Conservation (phyloP, 1,140 invertebrate genomes). For the Ostrea edulis region DNA sequence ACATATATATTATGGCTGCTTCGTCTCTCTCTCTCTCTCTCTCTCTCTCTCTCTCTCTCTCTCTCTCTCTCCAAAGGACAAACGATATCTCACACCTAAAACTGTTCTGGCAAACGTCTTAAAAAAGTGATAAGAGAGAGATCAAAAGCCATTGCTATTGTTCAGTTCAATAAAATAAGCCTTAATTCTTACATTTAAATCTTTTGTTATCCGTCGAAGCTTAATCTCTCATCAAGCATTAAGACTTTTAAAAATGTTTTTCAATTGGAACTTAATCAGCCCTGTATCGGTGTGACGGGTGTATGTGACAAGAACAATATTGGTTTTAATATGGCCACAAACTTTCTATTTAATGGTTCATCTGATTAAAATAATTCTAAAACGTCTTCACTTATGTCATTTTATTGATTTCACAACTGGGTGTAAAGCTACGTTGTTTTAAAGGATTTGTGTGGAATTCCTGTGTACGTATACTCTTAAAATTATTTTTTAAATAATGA, state of each 20-base stretch:
- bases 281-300: background rate
- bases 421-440: background rate
- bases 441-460: background rate
- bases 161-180: constrained; percentile 14
- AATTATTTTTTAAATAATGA: too few species aligned
- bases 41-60: too few species aligned
- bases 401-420: background rate
- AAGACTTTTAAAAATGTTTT: constrained; percentile 21
- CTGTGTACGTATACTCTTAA: too few species aligned
- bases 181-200: constrained; percentile 21
- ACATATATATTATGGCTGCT: background rate
- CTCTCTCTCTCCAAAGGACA: too few species aligned
- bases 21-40: too few species aligned
- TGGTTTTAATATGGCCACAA: background rate
- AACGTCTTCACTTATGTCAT: background rate
- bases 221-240: constrained; percentile 26
- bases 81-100: background rate
- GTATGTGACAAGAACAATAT: constrained; percentile 1
- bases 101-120: background rate
- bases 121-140: constrained; percentile 10
- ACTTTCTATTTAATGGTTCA: background rate
- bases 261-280: background rate
- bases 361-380: background rate
- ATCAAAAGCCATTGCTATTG: constrained; percentile 18
- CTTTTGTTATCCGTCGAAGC: background rate